These are phyloP conservation scores for Lipophrys pholis DNA, from an alignment of 2,113 vertebrate genomes.

Conservation along the genomic window DNA sequence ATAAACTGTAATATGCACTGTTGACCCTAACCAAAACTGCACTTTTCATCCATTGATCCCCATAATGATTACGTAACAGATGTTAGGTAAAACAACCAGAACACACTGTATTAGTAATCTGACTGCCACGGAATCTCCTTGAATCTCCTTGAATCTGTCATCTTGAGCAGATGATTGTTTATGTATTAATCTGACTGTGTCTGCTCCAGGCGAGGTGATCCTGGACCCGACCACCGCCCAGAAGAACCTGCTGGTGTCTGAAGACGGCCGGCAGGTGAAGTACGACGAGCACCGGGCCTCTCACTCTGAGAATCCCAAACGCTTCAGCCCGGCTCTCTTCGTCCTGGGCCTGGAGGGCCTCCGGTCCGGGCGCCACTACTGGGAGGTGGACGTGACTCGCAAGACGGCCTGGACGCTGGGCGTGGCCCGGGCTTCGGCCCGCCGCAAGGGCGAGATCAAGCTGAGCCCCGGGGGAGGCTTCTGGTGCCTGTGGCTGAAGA, in stretches of 20 bases:
- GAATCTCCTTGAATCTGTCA: no score
- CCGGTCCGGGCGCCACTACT: conserved; percentile 80
- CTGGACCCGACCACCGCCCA: conserved; percentile 82
- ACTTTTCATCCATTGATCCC: no score
- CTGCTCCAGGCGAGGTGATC: conserved; percentile 82
- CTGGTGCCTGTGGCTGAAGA: conserved; percentile 86
- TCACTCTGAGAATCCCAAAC: conserved; percentile 65
- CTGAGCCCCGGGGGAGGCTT: conserved; percentile 80
- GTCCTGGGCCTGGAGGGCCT: conserved; percentile 76
- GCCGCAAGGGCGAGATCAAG: conserved; percentile 84
- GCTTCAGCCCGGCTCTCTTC: conserved; percentile 83
- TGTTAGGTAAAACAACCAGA: no score
- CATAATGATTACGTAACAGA: no score
- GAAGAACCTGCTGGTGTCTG: conserved; percentile 75
- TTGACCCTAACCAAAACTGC: no score
- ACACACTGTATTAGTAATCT: no score
- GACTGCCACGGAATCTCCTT: no score
- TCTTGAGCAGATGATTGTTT: no score
- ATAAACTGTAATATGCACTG: no score
- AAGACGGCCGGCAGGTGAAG: conserved; percentile 79
- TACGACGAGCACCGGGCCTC: conserved; percentile 75
- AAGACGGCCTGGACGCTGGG: conserved; percentile 85
- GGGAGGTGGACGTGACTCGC: conserved; percentile 81
- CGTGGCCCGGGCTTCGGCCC: conserved; percentile 60
- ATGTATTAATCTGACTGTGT: no score